A percentile compares a stretch with the other conserved stretches of the same genome.
Evolutionary conservation across 2,113 vertebrate genomes (phyloP).

Genomic region (Arothron firmamentum): DNA sequence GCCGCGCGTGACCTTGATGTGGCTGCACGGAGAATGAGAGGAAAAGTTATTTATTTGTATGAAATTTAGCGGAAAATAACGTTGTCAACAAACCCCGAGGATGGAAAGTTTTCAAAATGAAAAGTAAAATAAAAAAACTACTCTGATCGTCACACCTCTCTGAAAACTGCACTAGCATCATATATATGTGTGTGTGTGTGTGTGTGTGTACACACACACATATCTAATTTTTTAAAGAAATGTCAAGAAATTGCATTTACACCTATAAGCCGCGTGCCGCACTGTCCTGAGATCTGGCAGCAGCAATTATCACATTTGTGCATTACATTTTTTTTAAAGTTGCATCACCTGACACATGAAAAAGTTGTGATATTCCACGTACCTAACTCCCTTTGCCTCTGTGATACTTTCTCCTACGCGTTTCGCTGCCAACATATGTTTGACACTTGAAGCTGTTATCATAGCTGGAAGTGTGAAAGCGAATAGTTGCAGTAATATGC

Average conservation of each 20-base stretch:
- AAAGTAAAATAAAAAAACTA: no score
- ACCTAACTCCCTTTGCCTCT: constrained; percentile 47
- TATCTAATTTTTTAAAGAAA: background rate
- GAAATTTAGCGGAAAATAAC: no score
- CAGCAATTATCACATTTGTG: constrained; percentile 74
- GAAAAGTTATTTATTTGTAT: constrained; percentile 24
- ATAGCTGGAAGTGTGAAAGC: constrained; percentile 68
- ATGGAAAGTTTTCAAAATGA: no score
- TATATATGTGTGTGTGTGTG: no score
- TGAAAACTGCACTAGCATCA: no score
- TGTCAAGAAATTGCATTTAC: constrained; percentile 47
- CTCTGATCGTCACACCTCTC: no score
- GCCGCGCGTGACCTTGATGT: constrained; percentile 37
- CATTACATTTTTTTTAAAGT: constrained; percentile 16
- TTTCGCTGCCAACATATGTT: constrained; percentile 63
- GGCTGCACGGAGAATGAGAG: constrained; percentile 4
- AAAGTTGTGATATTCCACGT: constrained; percentile 63
- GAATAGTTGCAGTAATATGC: constrained; percentile 62
- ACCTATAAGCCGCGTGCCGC: constrained; percentile 66
- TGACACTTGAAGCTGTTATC: constrained; percentile 69
- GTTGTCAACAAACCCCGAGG: constrained; percentile 2
- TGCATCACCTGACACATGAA: constrained; percentile 49
- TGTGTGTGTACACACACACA: no score
- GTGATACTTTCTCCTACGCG: constrained; percentile 60
- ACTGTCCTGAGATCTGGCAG: constrained; percentile 51